A percentile compares a stretch with the other conserved stretches of the same genome.
These are phyloP conservation scores for Pteria penguin DNA, from an alignment of 2,888 invertebrate genomes.

Conservation along the genomic window DNA sequence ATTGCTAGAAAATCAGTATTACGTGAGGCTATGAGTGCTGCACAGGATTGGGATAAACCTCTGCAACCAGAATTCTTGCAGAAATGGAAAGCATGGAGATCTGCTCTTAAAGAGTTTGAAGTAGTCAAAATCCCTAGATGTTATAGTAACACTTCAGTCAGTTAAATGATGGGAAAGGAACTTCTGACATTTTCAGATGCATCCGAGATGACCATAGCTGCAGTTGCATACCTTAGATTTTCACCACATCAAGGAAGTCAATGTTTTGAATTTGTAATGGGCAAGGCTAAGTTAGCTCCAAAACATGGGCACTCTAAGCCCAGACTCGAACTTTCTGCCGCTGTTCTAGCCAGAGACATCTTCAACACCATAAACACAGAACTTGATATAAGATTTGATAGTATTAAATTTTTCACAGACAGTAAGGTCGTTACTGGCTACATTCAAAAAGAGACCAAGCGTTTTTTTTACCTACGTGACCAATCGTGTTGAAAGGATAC, in stretches of 20 bases:
- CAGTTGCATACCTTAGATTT: too few relatives aligned
- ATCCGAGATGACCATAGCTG: too few relatives aligned
- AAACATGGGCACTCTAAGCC: not conserved
- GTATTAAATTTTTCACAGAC: constrained; percentile 19
- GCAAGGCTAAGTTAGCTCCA: not conserved
- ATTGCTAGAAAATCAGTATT: not conserved
- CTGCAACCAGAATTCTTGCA: not conserved
- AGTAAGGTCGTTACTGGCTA: constrained; percentile 22
- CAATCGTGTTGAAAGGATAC: constrained; percentile 21
- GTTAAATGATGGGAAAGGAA: not conserved
- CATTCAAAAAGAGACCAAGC: constrained; percentile 3
- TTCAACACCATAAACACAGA: not conserved
- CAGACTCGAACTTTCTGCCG: not conserved
- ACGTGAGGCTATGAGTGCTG: not conserved
- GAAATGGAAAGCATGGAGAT: not conserved
- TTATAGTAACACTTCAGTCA: not conserved
- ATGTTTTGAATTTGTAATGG: not conserved
- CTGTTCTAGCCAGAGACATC: not conserved
- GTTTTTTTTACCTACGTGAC: constrained; percentile 32
- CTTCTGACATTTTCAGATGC: not conserved
- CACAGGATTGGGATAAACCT: not conserved
- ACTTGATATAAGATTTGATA: not conserved
- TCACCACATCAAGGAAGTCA: too few relatives aligned
- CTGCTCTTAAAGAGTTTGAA: not conserved
- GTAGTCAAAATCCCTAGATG: not conserved